Evolutionary conservation across 2,888 invertebrate genomes (phyloP), one percentile per base, ranked within the genome.

Genomic region (Uropetala carovei): DNA sequence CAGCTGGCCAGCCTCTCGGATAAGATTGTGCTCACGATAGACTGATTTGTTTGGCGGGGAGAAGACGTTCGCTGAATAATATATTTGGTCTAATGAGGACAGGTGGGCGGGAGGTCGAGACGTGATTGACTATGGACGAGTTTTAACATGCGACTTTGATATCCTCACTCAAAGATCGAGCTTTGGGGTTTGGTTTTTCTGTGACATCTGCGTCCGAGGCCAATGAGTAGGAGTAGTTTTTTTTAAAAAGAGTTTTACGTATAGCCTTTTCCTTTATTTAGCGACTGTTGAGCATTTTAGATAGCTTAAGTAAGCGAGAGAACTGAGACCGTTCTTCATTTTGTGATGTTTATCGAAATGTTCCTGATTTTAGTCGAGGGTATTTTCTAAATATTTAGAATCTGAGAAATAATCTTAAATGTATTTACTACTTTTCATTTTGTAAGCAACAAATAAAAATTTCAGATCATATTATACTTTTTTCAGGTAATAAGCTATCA

Each of bases 61-160:
- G 68, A 68, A 68, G 68, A 75, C 75, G 75, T 14, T 27, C 75
- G 75, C 75, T 75, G 75, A 75, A 75, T 75, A 75, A 75, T 75
- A 75, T 75, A 75, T 75, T 75, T 75, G 75, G 75, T 75, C 75
- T 75, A 75, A 75, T 75, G 75, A 75, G 75, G 75, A 75, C 75
- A 27, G 75, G 75, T 75, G 75, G 75, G 22, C 68, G 68, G 18
- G 68, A 68, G 68, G 68, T 18, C 0, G 68, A 22, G 68, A n/a
- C 68, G 68, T 13, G 68, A 22, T n/a, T n/a, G 22, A 27, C 75
- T 75, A 75, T 75, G 75, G 27, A 75, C 75, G 9, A 10, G 68
- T 68, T 22, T 64, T n/a, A n/a, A 64, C 64, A n/a, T n/a, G 64
- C 8, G n/a, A n/a, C 64, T 68, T 68, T 68, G 68, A 68, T 68